Evolutionary conservation across 2,797 vertebrate species (phyloP), one percentile per base, ranked within the genome.

Genomic region (Ctenosaura bakeri): DNA sequence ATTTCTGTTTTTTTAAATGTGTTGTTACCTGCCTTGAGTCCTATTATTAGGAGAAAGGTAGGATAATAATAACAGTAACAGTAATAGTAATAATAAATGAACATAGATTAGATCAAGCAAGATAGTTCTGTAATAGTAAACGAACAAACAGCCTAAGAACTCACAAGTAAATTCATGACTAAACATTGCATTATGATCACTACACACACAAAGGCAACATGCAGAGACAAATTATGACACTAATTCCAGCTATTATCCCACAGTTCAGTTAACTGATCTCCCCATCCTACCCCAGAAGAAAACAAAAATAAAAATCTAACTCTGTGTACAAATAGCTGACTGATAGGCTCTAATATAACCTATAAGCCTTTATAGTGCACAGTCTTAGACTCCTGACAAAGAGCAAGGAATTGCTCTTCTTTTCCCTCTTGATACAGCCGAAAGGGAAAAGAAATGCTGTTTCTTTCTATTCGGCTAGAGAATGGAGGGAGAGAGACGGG

Each of bases 361-460:
- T 77, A 83, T 78, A 50, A 56, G 1, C 18, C 77, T 71, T 9
- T 16, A 59, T 35, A 42, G 12, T 69, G 12, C 29, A 18, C 24
- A 87, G 32, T 76, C 66, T n/a, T 10, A 52, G 87, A 87, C 46
- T 52, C 80, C 59, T 69, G 35, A 56, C 69, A 77, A 69, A 69
- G 46, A n/a, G 20, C 13, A 85, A 69, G n/a, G 18, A 71, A 59
- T 59, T 54, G 62, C 8, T 54, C 29, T 18, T 13, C 10, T 50
- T 8, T 12, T 52, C 50, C 35, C n/a, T 29, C 64, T 59, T 54
- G 10, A 80, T 78, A 29, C 24, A 54, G 66, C 8, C 38, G 26
- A 66, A 38, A 16, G 94, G 93, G 91, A 94, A 90, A 94, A 95
- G 95, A 94, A 90, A 93, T 82, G 62, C 46, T 85, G 5, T 74